phyloP scores from a whole-genome alignment of 1,140 invertebrate species.

The Thaumetopoea pityocampa region DNA sequence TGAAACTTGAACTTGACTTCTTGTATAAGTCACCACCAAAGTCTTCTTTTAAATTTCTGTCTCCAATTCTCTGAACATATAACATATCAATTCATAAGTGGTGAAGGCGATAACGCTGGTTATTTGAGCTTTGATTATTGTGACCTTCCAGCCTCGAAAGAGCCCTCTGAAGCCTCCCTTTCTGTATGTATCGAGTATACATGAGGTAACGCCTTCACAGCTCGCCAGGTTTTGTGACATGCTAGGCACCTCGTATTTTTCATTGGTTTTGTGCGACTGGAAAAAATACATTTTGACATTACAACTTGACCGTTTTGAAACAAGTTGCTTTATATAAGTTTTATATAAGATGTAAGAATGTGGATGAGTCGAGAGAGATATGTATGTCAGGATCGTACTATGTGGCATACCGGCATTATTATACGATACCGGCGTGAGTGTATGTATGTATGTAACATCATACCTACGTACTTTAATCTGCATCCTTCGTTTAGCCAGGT shows the following conservation, averaged over 20 bases:
- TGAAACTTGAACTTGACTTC: no score
- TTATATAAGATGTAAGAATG: no score
- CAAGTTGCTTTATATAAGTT: no score
- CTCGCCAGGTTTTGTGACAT: slow-evolving; percentile 34
- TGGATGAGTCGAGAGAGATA: no score
- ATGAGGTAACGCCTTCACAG: slow-evolving; percentile 36
- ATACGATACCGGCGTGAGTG: neutral
- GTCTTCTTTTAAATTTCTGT: neutral
- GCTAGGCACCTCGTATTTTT: slow-evolving; percentile 33
- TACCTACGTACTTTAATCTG: slow-evolving; percentile 46
- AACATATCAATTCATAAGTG: slow-evolving; percentile 54
- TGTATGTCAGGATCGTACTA: no score
- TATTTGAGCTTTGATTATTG: slow-evolving; percentile 47
- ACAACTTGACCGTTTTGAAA: slow-evolving; percentile 6
- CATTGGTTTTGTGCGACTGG: slow-evolving; percentile 44
- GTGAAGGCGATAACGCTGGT: slow-evolving; percentile 51
- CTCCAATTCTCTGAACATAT: slow-evolving; percentile 32
- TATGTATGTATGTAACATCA: slow-evolving; percentile 1
- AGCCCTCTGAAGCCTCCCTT: slow-evolving; percentile 41
- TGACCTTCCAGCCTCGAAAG: slow-evolving; percentile 46
- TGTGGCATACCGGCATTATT: no score
- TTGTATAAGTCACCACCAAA: no score
- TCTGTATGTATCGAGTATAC: slow-evolving; percentile 30
- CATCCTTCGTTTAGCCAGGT: slow-evolving; percentile 49
- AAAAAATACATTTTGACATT: slow-evolving; percentile 12